Conservation (phyloP, 2,113 vertebrate genomes). For the Scomber japonicus region DNA sequence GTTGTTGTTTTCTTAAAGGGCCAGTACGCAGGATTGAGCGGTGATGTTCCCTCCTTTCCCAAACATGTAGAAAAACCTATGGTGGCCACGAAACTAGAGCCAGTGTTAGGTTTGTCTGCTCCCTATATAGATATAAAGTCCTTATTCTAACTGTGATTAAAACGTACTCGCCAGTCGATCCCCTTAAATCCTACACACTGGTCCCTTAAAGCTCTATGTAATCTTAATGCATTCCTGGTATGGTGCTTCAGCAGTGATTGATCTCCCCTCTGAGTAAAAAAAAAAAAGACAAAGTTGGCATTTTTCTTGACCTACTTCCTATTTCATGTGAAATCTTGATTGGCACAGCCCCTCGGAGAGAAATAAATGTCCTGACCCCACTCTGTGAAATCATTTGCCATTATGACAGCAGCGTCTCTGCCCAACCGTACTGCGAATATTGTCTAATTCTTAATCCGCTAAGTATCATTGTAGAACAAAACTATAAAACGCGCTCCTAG, state of each 20-base stretch:
- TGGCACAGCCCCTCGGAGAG: neutral
- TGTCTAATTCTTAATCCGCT: conserved; percentile 15
- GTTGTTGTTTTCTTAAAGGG: too few relatives aligned
- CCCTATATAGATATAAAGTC: too few relatives aligned
- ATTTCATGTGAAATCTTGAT: neutral
- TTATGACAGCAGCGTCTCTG: neutral
- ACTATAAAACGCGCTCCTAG: conserved; percentile 12
- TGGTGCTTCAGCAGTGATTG: conserved; percentile 7
- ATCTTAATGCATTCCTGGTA: neutral
- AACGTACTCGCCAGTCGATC: too few relatives aligned
- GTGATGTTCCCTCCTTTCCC: too few relatives aligned
- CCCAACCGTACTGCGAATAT: neutral
- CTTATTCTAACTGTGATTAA: too few relatives aligned
- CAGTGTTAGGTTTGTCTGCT: too few relatives aligned
- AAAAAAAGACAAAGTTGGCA: conserved; percentile 22
- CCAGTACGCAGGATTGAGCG: too few relatives aligned
- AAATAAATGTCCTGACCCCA: neutral
- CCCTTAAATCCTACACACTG: too few relatives aligned
- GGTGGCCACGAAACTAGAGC: too few relatives aligned
- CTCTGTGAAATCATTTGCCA: neutral
- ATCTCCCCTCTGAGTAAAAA: conserved; percentile 9
- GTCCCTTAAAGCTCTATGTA: neutral
- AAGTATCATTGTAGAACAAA: conserved; percentile 31
- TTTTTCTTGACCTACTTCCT: neutral
- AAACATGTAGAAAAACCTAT: too few relatives aligned